A percentile compares a stretch with the other conserved stretches of the same genome.
phyloP scores from a whole-genome alignment of 2,113 vertebrate species.

The Notarius lentiginosus region DNA sequence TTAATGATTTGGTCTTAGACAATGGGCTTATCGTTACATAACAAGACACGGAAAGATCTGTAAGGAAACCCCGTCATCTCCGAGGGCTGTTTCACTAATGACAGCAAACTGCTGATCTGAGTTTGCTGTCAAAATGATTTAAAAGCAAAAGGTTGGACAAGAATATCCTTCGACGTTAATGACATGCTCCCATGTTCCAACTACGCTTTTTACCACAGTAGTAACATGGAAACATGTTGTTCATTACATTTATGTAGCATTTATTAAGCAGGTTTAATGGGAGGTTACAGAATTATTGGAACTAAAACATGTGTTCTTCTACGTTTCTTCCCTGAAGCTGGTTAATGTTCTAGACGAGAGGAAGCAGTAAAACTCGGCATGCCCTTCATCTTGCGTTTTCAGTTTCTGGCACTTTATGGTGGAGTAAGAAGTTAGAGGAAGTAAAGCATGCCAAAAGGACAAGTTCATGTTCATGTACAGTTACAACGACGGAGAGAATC shows the following conservation, averaged over 20 bases:
- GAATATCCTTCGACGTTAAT: neutral
- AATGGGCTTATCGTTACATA: slow-evolving; percentile 29
- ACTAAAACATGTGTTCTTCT: neutral
- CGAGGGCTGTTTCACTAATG: neutral
- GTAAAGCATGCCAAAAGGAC: neutral
- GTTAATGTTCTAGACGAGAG: slow-evolving; percentile 21
- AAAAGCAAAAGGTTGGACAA: neutral
- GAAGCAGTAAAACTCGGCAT: slow-evolving; percentile 38
- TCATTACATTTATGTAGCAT: neutral
- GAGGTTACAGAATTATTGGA: neutral
- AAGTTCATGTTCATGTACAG: slow-evolving; percentile 23
- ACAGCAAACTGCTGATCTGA: slow-evolving; percentile 24
- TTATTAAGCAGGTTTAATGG: neutral
- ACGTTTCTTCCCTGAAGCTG: slow-evolving; percentile 16
- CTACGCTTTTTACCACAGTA: neutral
- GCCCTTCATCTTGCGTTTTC: neutral
- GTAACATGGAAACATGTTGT: neutral
- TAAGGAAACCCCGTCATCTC: slow-evolving; percentile 10
- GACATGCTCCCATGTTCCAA: neutral
- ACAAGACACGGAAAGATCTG: neutral
- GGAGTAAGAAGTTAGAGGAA: neutral
- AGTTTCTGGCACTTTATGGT: slow-evolving; percentile 21
- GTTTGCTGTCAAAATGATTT: slow-evolving; percentile 3
- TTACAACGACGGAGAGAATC: slow-evolving; percentile 2
- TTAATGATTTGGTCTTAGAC: neutral